A percentile compares a stretch with the other conserved stretches of the same genome.
Evolutionary conservation across 2,888 invertebrate genomes (phyloP).

Genomic region (Helobdella robusta): DNA sequence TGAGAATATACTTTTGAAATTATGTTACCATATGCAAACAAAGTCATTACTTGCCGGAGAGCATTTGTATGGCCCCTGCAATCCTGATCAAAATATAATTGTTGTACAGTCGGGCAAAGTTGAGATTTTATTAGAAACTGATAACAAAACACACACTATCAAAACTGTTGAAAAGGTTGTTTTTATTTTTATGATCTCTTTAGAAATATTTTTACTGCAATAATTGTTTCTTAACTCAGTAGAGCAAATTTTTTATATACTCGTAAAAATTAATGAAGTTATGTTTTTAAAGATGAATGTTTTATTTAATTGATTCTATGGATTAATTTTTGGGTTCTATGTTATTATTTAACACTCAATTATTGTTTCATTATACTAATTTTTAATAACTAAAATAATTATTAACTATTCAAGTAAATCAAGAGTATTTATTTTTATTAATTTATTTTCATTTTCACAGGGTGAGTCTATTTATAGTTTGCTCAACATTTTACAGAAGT

Average conservation of each 20-base stretch:
- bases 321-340: no score
- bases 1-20: constrained; percentile 14
- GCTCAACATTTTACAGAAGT: constrained; percentile 20
- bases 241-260: no score
- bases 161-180: constrained; percentile 17
- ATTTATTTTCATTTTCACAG: constrained; percentile 11
- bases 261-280: no score
- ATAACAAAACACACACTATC: constrained; percentile 12
- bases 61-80: constrained; percentile 12
- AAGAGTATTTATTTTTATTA: neutral
- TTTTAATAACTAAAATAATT: no score
- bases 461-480: constrained; percentile 26
- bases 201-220: neutral
- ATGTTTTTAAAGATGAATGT: no score
- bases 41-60: constrained; percentile 15
- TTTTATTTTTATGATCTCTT: neutral
- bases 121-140: constrained; percentile 5
- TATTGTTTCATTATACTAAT: no score
- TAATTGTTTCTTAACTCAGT: neutral
- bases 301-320: no score
- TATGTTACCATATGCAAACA: constrained; percentile 17
- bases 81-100: constrained; percentile 10
- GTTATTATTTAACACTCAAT: no score
- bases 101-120: constrained; percentile 21
- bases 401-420: no score